Percentiles rank a stretch among this genome's conserved stretches.
These are phyloP conservation scores for Gorsachius magnificus DNA, from an alignment of 2,797 vertebrate genomes.

Conservation along the genomic window DNA sequence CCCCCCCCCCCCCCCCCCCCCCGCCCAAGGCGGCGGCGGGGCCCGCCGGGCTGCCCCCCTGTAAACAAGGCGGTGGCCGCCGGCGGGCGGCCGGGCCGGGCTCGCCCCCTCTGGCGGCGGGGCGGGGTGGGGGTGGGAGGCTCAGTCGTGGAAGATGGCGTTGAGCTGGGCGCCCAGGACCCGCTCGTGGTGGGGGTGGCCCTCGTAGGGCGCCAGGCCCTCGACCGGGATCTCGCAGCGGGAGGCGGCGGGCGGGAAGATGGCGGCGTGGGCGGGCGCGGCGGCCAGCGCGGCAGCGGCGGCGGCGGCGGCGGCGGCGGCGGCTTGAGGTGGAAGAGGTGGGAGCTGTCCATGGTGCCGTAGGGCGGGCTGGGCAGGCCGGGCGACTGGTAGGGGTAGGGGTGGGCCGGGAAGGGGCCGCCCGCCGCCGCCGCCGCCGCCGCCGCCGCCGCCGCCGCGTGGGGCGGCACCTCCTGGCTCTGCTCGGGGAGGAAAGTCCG, in stretches of 20 bases:
- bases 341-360: conserved; percentile 96
- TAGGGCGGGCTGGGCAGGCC: conserved; percentile 97
- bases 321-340: conserved; percentile 92
- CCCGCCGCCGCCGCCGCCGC: conserved; percentile 67
- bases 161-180: conserved; percentile 92
- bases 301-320: conserved; percentile 44
- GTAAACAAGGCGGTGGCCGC: conserved; percentile 70
- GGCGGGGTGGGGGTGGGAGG: not conserved
- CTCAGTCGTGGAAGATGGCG: conserved; percentile 94
- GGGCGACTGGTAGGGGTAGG: conserved; percentile 92
- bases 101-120: too few relatives aligned
- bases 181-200: conserved; percentile 91
- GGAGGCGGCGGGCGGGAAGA: conserved; percentile 81
- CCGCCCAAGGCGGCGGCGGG: conserved; percentile 73
- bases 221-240: conserved; percentile 90
- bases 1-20: not conserved
- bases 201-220: conserved; percentile 89
- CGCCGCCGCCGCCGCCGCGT: conserved; percentile 80
- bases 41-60: conserved; percentile 70
- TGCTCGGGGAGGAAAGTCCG: conserved; percentile 96
- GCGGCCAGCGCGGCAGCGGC: conserved; percentile 78
- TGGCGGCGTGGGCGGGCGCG: conserved; percentile 76
- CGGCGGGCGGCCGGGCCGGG: conserved; percentile 12
- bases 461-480: conserved; percentile 87
- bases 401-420: conserved; percentile 82